phyloP scores from a whole-genome alignment of 2,888 invertebrate species.

The Drosophila multiciliata region DNA sequence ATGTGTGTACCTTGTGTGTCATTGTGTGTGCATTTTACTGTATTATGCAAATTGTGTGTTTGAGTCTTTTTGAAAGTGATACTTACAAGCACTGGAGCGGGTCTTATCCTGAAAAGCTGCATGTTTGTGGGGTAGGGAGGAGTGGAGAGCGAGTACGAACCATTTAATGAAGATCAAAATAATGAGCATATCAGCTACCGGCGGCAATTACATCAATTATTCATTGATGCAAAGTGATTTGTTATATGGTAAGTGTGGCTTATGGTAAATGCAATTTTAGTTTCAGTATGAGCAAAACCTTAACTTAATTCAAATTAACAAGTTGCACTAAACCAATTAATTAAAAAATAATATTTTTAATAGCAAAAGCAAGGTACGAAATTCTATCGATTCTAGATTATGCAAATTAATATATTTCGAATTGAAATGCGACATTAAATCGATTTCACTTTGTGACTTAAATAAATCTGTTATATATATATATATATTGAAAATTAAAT shows the following conservation, averaged over 20 bases:
- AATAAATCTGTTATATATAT: no score
- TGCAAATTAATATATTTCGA: neutral
- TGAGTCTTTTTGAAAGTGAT: conserved; percentile 80
- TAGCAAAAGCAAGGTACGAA: neutral
- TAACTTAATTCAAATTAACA: neutral
- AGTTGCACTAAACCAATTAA: neutral
- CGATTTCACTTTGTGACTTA: neutral
- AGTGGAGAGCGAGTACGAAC: conserved; percentile 64
- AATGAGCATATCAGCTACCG: conserved; percentile 49
- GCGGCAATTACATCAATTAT: neutral
- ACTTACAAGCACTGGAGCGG: conserved; percentile 99
- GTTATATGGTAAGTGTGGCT: conserved; percentile 10
- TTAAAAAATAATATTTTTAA: neutral
- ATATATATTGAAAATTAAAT: no score
- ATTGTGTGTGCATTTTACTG: conserved; percentile 25
- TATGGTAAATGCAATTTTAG: neutral
- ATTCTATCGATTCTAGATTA: neutral
- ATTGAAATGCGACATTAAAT: neutral
- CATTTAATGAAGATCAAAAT: conserved; percentile 71
- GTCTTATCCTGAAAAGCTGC: conserved; percentile 99
- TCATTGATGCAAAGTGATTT: conserved; percentile 13
- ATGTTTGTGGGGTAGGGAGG: conserved; percentile 50
- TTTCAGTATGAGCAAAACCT: neutral
- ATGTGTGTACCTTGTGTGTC: conserved; percentile 21
- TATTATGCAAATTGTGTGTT: conserved; percentile 29